Percentiles rank a stretch among this genome's conserved stretches.
Evolutionary conservation across 1,140 invertebrate species (phyloP).

Genomic region (Heliconius congener): DNA sequence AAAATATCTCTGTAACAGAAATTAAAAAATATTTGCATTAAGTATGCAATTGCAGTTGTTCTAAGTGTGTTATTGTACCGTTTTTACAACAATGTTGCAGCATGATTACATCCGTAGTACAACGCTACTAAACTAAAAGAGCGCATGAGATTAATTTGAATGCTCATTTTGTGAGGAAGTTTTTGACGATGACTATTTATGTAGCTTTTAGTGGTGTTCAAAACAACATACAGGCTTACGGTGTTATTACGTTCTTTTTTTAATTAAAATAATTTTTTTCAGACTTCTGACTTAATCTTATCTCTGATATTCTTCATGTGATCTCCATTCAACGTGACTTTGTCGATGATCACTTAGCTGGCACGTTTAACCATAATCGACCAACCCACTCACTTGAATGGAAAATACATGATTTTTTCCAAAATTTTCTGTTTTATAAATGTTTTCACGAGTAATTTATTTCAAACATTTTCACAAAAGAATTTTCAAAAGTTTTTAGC

Average conservation of each 20-base stretch:
- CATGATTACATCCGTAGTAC: background rate
- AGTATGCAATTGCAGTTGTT: background rate
- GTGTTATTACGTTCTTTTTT: background rate
- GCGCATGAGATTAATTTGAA: slow-evolving; percentile 13
- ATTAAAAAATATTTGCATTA: background rate
- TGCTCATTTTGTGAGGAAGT: background rate
- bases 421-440: no score
- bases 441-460: no score
- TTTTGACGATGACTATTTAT: background rate
- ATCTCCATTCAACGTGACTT: no score
- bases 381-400: no score
- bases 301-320: no score
- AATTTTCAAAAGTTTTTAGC: no score
- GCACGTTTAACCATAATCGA: no score
- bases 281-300: no score
- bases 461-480: no score
- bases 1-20: no score
- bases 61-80: background rate
- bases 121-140: background rate
- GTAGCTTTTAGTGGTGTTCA: background rate
- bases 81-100: slow-evolving; percentile 12
- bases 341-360: no score
- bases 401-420: no score
- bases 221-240: background rate
- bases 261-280: background rate